Conservation (phyloP, 2,797 vertebrate genomes). For the Arnoldichthys spilopterus region DNA sequence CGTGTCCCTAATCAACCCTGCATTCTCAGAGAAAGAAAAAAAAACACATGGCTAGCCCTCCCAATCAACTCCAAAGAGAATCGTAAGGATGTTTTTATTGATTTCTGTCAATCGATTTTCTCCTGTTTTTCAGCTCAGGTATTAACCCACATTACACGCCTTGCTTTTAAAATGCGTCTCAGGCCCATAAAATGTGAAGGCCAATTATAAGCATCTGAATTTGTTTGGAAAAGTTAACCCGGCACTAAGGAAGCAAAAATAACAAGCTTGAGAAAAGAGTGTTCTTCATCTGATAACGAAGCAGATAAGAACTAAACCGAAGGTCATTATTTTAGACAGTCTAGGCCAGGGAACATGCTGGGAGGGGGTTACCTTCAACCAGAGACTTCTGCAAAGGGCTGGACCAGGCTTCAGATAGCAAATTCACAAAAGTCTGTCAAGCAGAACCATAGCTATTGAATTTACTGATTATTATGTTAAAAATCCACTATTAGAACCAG, state of each 20-base stretch:
- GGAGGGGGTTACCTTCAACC: background rate
- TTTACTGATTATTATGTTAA: too few species aligned
- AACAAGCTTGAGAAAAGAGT: slow-evolving; percentile 5
- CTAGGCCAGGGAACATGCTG: background rate
- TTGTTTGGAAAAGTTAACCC: slow-evolving; percentile 37
- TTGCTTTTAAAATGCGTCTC: slow-evolving; percentile 22
- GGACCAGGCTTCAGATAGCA: background rate
- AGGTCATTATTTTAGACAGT: slow-evolving; percentile 21
- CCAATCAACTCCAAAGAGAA: slow-evolving; percentile 39
- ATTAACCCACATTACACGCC: slow-evolving; percentile 45
- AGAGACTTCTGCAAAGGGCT: background rate
- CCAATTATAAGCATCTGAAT: slow-evolving; percentile 14
- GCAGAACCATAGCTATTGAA: too few species aligned
- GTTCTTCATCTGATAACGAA: slow-evolving; percentile 3
- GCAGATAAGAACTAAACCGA: background rate
- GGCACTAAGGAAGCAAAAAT: slow-evolving; percentile 26
- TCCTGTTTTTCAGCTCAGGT: slow-evolving; percentile 21
- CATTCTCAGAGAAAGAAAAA: slow-evolving; percentile 33
- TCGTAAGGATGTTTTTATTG: slow-evolving; percentile 49
- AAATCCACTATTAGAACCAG: too few species aligned
- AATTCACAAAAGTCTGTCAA: background rate
- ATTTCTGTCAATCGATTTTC: slow-evolving; percentile 38
- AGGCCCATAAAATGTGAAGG: slow-evolving; percentile 33
- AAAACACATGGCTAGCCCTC: slow-evolving; percentile 24
- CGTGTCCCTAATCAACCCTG: slow-evolving; percentile 49